Conservation (phyloP, 2,888 invertebrate species). For the Cactoblastis cactorum region DNA sequence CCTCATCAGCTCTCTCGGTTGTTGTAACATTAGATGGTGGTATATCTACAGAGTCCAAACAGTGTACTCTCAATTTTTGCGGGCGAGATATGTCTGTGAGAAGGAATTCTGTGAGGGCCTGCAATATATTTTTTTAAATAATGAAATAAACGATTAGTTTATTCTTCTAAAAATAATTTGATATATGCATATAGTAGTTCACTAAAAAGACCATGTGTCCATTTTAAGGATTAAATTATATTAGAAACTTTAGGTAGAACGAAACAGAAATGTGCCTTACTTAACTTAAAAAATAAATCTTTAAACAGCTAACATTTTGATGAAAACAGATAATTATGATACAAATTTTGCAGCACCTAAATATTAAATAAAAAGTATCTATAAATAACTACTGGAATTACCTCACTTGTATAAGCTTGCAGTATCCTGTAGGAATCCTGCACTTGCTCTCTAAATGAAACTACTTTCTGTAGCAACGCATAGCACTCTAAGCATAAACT, state of each 20-base stretch:
- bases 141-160: neutral
- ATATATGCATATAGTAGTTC: neutral
- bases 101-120: conserved; percentile 53
- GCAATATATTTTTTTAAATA: conserved; percentile 17
- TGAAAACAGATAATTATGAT: too few species aligned
- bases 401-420: conserved; percentile 57
- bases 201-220: too few species aligned
- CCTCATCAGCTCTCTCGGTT: neutral
- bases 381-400: conserved; percentile 19
- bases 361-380: neutral
- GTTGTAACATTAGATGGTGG: conserved; percentile 18
- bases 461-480: conserved; percentile 39
- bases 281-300: too few species aligned
- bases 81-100: conserved; percentile 46
- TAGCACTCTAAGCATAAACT: conserved; percentile 59
- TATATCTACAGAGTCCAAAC: conserved; percentile 27
- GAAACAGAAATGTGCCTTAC: too few species aligned
- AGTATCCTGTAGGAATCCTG: conserved; percentile 58
- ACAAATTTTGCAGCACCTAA: too few species aligned
- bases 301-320: too few species aligned
- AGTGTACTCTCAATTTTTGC: conserved; percentile 36
- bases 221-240: too few species aligned
- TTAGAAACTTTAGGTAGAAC: too few species aligned
- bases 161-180: neutral
- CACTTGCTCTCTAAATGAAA: conserved; percentile 52